Evolutionary conservation across 2,113 vertebrate genomes (phyloP), one percentile per base, ranked within the genome.

Genomic region (Microcebus murinus): DNA sequence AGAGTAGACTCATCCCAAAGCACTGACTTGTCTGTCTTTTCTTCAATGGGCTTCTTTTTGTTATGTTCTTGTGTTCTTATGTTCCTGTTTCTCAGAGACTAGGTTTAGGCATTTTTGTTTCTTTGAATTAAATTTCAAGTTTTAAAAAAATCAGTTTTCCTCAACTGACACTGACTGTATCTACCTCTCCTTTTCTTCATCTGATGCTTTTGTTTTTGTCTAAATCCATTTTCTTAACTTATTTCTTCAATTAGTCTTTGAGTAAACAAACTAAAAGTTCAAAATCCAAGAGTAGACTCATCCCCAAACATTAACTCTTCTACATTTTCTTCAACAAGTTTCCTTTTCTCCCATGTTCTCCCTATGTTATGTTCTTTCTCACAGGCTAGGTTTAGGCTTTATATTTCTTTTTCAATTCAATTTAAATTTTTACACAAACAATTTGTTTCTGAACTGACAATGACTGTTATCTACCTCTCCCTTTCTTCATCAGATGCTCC

Each of bases 271-370:
- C 15, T 80, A 80, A 87, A 89, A 84, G 87, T 98, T 97, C 98
- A 99, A 80, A 98, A 97, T 81, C 98, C 98, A 95, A 99, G 83
- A 87, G 99, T 98, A 71, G 98, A 99, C 92, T 99, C 98, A 55
- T 99, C 98, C 99, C 98, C 99, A 81, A 99, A 96, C 67, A 99
- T 97, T 96, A 99, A 99, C 86, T 99, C 99, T 94, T 99, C 99
- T 36, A 98, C 98, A 97, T 98, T 98, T 91, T 31, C n/a, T 71
- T 96, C 57, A 81, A 27, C 81, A 76, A 96, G 95, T 0, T 86
- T 81, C 92, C 98, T 99, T 98, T 98, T 98, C 95, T 96, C 98
- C 96, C 45, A 59, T 98, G 67, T 92, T 97, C 52, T 90, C 45
- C 92, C 98, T 99, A 96, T 97, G 98, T 27, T 97, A 89, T 98